Percentiles rank a stretch among this genome's conserved stretches.
These are phyloP conservation scores for Epinephelus malabaricus DNA, from an alignment of 2,797 vertebrate genomes.

Conservation along the genomic window DNA sequence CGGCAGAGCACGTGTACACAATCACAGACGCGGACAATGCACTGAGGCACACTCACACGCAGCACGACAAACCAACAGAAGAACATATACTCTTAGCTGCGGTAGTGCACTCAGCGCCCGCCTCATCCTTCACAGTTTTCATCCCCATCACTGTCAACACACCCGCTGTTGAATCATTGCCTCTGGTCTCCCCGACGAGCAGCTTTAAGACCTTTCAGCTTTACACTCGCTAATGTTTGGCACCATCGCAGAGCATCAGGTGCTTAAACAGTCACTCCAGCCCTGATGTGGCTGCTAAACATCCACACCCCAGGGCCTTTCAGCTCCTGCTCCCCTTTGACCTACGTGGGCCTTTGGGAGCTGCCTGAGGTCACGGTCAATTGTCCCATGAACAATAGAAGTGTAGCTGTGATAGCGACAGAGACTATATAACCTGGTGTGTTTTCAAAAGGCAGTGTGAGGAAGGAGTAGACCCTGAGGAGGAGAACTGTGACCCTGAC, in stretches of 20 bases:
- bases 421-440: constrained; percentile 70
- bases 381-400: constrained; percentile 69
- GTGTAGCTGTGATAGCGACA: constrained; percentile 56
- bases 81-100: constrained; percentile 56
- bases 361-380: constrained; percentile 76
- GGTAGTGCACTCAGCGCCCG: constrained; percentile 61
- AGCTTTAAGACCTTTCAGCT: constrained; percentile 61
- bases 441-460: constrained; percentile 35
- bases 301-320: constrained; percentile 40
- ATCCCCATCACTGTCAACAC: constrained; percentile 64
- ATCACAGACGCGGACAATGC: constrained; percentile 24
- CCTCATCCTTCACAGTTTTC: constrained; percentile 47
- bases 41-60: constrained; percentile 28
- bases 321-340: constrained; percentile 71
- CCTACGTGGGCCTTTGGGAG: constrained; percentile 68
- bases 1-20: constrained; percentile 20
- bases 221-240: constrained; percentile 47
- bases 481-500: constrained; percentile 30
- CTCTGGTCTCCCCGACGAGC: constrained; percentile 36
- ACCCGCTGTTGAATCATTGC: constrained; percentile 47
- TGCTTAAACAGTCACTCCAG: constrained; percentile 73
- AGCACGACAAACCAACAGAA: constrained; percentile 24
- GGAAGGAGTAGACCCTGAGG: constrained; percentile 18
- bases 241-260: constrained; percentile 62
- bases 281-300: constrained; percentile 37